Base-by-base conservation (phyloP, 2,113 vertebrate species). In the Channa maculata region DNA sequence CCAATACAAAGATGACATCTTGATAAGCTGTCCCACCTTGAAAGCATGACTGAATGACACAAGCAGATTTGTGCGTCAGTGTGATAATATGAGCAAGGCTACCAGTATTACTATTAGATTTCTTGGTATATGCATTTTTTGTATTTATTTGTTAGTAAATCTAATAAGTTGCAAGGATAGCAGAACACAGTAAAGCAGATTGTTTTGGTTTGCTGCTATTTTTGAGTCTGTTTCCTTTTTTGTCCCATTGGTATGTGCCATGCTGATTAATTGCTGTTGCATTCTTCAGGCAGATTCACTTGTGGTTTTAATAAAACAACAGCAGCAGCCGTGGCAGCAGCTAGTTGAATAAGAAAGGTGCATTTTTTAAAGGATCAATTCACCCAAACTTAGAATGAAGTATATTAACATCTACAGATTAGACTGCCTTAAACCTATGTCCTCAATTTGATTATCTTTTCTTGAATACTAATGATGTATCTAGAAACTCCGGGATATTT, bases 1-100 rank as follows among this genome's bases (percentile, higher is more conserved):
- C 72, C 46, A 71, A 67, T 52, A 52, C 59, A 83, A 74, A 85
- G 82, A 91, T 84, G 83, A 81, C 83, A 85, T 78, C 57, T 57
- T 53, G 74, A 89, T 89, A 83, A 89, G 79, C 33, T 49, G 55
- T 62, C 82, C 73, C 81, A 84, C 85, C 86, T 84, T 83, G 76
- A 90, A 49, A 24, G 61, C 74, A 53, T 63, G 77, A 62, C 49
- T 51, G 70, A 76, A 62, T 53, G 53, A 81, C 70, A 73, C 62
- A 61, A 61, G 50, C 51, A 71, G 43, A 48, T 77, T 51, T 70
- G 6, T 65, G 38, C 63, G 24, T 69, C 34, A 36, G 10, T 37
- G 3, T 11, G 38, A 38, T 49, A 15, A 46, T 13, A 11, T 53
- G 45, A 72, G 38, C 8, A 41, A 3, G 36, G 43, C 48, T 49